phyloP scores from a whole-genome alignment of 2,888 invertebrate genomes.

The Clepsis dumicolana region DNA sequence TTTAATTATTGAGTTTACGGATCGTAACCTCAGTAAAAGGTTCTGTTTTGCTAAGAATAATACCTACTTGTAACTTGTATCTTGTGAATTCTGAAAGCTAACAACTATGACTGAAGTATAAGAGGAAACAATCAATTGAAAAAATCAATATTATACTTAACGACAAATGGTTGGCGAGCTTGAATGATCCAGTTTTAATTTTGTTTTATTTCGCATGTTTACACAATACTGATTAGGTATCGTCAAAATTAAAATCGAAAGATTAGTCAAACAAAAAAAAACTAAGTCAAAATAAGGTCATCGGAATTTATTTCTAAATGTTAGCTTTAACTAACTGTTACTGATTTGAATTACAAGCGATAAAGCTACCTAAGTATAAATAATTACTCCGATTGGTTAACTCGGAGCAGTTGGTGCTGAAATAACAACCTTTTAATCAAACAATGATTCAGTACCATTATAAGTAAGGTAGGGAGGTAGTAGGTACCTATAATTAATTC shows the following conservation, averaged over 20 bases:
- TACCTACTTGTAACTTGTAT: too few relatives aligned
- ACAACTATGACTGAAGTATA: too few relatives aligned
- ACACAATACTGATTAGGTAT: neutral
- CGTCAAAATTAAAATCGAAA: neutral
- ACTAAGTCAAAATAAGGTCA: constrained; percentile 12
- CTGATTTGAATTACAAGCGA: constrained; percentile 34
- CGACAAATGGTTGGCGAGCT: neutral
- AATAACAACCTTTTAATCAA: constrained; percentile 18
- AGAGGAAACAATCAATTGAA: too few relatives aligned
- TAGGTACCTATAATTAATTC: neutral
- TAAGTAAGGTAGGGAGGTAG: neutral
- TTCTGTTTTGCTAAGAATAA: too few relatives aligned
- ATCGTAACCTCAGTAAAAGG: neutral
- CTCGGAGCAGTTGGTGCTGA: constrained; percentile 12
- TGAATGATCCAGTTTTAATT: neutral
- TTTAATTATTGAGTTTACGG: neutral
- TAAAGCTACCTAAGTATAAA: constrained; percentile 37
- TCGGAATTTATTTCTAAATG: constrained; percentile 19
- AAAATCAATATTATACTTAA: too few relatives aligned
- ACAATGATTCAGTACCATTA: constrained; percentile 9
- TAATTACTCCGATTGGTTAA: constrained; percentile 22
- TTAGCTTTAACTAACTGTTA: constrained; percentile 25
- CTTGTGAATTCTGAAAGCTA: too few relatives aligned
- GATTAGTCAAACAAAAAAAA: neutral
- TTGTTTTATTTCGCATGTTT: neutral